These are phyloP conservation scores for Channa argus DNA, from an alignment of 2,113 vertebrate species.

Conservation along the genomic window DNA sequence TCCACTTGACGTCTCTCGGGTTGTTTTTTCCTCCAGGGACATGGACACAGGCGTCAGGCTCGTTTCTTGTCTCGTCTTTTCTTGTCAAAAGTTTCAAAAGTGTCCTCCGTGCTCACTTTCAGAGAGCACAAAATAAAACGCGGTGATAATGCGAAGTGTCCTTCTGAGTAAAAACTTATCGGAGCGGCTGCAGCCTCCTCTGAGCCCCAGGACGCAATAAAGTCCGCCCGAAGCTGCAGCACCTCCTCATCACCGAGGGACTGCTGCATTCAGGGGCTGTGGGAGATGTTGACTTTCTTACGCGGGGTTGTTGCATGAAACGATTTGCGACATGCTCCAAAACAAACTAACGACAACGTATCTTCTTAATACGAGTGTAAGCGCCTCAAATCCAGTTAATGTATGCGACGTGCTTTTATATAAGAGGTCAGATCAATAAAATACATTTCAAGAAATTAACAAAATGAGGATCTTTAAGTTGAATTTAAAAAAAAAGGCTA, in stretches of 20 bases:
- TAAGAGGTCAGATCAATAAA: no score
- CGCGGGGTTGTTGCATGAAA: no score
- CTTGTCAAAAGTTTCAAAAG: constrained; percentile 12
- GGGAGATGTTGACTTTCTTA: constrained; percentile 24
- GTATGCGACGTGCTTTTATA: no score
- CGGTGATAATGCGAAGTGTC: not conserved
- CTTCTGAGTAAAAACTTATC: not conserved
- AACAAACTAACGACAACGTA: not conserved
- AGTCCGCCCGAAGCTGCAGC: constrained; percentile 49
- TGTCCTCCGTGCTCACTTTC: not conserved
- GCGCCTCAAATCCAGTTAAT: no score
- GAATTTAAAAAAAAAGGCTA: no score
- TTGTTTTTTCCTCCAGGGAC: constrained; percentile 32
- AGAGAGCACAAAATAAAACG: not conserved
- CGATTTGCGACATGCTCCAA: not conserved
- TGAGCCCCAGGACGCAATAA: constrained; percentile 55
- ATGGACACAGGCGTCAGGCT: not conserved
- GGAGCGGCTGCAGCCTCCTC: constrained; percentile 23
- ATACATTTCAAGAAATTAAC: no score
- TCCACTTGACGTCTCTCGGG: constrained; percentile 43
- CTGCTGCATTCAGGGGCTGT: constrained; percentile 54
- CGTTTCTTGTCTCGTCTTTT: not conserved
- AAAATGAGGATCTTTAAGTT: no score
- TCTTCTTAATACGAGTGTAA: no score
- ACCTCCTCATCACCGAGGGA: constrained; percentile 40